Conservation (phyloP, 2,888 invertebrate genomes). For the Hypselothyrea guttata region DNA sequence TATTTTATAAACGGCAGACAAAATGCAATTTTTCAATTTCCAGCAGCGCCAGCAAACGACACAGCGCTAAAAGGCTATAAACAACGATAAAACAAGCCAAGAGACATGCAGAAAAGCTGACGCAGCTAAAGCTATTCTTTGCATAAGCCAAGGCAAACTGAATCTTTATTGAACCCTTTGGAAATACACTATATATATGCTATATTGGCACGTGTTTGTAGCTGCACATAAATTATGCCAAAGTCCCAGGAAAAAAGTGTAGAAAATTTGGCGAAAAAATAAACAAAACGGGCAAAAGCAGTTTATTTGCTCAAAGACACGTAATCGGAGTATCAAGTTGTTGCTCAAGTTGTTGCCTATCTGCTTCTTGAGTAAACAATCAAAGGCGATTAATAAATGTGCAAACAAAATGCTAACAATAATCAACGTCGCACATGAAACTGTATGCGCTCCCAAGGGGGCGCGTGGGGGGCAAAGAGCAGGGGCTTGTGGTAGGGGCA, state of each 20-base stretch:
- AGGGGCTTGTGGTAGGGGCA: background rate
- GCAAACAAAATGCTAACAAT: slow-evolving; percentile 63
- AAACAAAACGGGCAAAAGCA: slow-evolving; percentile 3
- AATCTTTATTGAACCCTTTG: no score
- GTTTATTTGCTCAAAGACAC: slow-evolving; percentile 10
- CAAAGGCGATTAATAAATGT: slow-evolving; percentile 67
- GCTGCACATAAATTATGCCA: background rate
- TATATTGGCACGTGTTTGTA: background rate
- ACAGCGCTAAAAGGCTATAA: slow-evolving; percentile 67
- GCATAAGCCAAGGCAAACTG: no score
- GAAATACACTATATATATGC: no score
- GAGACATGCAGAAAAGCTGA: background rate
- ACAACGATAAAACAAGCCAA: slow-evolving; percentile 32
- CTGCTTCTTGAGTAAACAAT: slow-evolving; percentile 56
- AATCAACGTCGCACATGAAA: slow-evolving; percentile 57
- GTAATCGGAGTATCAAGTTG: slow-evolving; percentile 27
- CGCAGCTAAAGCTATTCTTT: no score
- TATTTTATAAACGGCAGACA: slow-evolving; percentile 65
- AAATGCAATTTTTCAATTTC: slow-evolving; percentile 75
- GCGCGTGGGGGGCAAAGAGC: slow-evolving; percentile 2
- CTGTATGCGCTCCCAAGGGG: no score
- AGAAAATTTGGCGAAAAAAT: background rate
- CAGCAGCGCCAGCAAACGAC: slow-evolving; percentile 59
- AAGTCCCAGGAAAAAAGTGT: no score
- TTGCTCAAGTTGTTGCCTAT: slow-evolving; percentile 15